A percentile compares a stretch with the other conserved stretches of the same genome.
phyloP scores from a whole-genome alignment of 2,888 invertebrate species.

The Limnephilus marmoratus region DNA sequence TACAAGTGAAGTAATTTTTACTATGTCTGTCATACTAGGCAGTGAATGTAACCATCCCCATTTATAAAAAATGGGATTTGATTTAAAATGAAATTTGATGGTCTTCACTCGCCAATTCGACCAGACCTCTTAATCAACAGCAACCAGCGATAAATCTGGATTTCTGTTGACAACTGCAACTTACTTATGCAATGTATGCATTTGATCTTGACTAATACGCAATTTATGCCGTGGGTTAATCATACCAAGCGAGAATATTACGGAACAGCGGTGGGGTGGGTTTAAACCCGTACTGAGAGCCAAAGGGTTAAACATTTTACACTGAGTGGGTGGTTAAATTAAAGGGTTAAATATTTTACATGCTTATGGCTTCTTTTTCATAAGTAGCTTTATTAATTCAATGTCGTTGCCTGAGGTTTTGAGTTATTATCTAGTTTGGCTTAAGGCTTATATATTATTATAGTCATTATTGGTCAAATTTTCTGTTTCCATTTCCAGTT shows the following conservation, averaged over 20 bases:
- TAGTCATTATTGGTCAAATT: neutral
- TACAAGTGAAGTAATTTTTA: neutral
- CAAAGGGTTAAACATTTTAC: constrained; percentile 53
- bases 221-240: constrained; percentile 64
- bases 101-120: neutral
- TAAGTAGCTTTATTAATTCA: neutral
- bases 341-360: constrained; percentile 14
- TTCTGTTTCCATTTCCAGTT: neutral
- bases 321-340: constrained; percentile 22
- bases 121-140: neutral
- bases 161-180: constrained; percentile 9
- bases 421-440: neutral
- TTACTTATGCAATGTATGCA: constrained; percentile 60
- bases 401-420: neutral
- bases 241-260: constrained; percentile 49
- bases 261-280: constrained; percentile 21
- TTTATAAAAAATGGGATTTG: neutral
- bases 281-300: constrained; percentile 23
- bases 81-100: neutral
- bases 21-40: neutral
- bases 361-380: constrained; percentile 26
- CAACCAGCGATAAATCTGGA: constrained; percentile 45
- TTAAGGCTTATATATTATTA: neutral
- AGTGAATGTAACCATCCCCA: neutral
- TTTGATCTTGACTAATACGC: constrained; percentile 66